Evolutionary conservation across 2,888 invertebrate genomes (phyloP).

Genomic region (Octonoba sinensis): DNA sequence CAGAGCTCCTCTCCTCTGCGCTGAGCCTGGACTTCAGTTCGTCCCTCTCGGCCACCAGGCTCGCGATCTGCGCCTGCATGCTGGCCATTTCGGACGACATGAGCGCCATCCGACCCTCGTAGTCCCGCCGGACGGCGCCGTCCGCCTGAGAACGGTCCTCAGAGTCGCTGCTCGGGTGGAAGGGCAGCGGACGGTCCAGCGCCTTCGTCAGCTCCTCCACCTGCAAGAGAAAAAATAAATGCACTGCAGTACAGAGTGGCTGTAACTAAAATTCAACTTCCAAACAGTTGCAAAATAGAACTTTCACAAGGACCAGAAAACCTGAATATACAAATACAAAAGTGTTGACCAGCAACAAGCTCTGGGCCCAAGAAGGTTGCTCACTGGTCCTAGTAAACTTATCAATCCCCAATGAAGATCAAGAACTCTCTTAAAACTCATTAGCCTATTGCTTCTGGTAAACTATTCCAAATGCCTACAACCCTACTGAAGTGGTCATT

Average conservation of each 20-base stretch:
- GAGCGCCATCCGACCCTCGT: slow-evolving; percentile 85
- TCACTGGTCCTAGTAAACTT: no score
- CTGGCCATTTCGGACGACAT: slow-evolving; percentile 86
- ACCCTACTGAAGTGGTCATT: no score
- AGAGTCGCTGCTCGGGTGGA: background rate
- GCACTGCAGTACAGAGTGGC: no score
- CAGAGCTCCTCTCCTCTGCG: slow-evolving; percentile 82
- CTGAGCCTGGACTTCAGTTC: slow-evolving; percentile 91
- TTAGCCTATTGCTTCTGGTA: no score
- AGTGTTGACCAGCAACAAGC: no score
- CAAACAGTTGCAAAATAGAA: background rate
- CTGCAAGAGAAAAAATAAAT: slow-evolving; percentile 1
- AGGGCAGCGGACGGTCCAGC: slow-evolving; percentile 10
- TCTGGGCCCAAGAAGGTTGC: no score
- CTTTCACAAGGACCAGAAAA: background rate
- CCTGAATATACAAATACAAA: background rate
- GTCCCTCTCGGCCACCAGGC: slow-evolving; percentile 89
- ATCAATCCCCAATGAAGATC: no score
- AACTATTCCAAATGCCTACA: no score
- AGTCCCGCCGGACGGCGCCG: slow-evolving; percentile 73
- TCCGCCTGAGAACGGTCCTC: slow-evolving; percentile 12
- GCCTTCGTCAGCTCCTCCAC: slow-evolving; percentile 41
- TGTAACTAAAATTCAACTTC: background rate
- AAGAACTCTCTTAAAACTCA: no score
- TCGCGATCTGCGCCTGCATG: slow-evolving; percentile 82